These are phyloP conservation scores for Chelonoidis abingdonii DNA, from an alignment of 2,113 vertebrate genomes.

Conservation along the genomic window DNA sequence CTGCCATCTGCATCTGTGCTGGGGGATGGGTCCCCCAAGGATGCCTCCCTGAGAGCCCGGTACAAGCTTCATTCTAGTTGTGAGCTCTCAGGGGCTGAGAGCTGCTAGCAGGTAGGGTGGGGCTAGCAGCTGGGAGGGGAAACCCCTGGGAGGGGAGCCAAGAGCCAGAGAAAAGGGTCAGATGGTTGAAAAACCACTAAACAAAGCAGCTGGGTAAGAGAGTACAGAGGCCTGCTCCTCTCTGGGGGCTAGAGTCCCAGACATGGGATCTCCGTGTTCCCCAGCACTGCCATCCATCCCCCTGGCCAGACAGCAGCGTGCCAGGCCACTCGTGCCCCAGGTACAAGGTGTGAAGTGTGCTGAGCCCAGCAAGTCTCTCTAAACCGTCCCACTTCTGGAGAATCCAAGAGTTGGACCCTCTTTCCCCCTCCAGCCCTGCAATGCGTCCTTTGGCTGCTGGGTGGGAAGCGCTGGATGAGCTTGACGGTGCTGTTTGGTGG, in stretches of 20 bases:
- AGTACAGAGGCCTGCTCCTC: background rate
- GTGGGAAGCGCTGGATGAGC: background rate
- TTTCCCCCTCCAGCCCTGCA: background rate
- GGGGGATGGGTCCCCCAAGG: no score
- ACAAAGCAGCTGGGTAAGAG: background rate
- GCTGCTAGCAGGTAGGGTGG: fast-evolving
- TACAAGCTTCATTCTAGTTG: background rate
- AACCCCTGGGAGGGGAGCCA: background rate
- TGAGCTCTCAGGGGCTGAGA: background rate
- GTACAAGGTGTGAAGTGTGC: background rate
- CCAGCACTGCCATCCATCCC: no score
- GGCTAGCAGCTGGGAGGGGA: fast-evolving
- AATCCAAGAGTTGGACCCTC: background rate
- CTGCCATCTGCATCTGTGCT: no score
- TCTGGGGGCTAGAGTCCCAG: no score
- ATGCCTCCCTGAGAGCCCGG: background rate
- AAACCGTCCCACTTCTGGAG: background rate
- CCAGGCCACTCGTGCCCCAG: background rate
- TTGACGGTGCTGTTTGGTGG: background rate
- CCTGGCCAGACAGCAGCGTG: no score
- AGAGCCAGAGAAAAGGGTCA: fast-evolving
- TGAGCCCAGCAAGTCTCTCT: background rate
- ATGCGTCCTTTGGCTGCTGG: background rate
- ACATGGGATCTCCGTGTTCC: background rate
- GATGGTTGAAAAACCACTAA: background rate